phyloP scores from a whole-genome alignment of 2,797 vertebrate genomes.

The Pristis pectinata region DNA sequence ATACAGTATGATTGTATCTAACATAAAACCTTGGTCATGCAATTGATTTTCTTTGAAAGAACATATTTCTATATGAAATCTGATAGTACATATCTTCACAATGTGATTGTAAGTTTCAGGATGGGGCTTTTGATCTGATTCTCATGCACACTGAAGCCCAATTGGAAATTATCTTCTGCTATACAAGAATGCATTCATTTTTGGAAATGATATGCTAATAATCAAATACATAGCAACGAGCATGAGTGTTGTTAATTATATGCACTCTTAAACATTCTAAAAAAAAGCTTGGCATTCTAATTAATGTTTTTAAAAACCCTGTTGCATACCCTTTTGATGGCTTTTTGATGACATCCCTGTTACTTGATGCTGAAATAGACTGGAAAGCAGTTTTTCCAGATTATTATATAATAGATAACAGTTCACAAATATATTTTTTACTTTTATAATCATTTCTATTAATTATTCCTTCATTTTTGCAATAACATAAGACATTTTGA shows the following conservation, averaged over 20 bases:
- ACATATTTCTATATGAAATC: no score
- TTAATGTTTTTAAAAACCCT: neutral
- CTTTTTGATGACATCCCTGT: neutral
- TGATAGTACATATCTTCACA: no score
- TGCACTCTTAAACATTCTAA: neutral
- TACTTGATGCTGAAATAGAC: neutral
- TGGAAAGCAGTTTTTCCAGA: neutral
- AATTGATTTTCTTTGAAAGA: no score
- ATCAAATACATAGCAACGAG: neutral
- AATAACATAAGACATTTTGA: neutral
- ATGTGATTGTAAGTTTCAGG: neutral
- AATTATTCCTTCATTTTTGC: neutral
- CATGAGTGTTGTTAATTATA: neutral
- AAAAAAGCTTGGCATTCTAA: neutral
- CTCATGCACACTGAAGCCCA: neutral
- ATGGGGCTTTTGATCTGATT: neutral
- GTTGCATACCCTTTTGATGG: neutral
- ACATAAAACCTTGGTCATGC: neutral
- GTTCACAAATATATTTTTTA: neutral
- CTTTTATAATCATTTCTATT: neutral
- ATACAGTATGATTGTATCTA: neutral
- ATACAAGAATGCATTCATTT: neutral
- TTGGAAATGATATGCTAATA: neutral
- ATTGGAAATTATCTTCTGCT: neutral
- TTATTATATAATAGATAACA: neutral